Evolutionary conservation across 2,888 invertebrate genomes (phyloP).

Genomic region (Athrips mouffetella): DNA sequence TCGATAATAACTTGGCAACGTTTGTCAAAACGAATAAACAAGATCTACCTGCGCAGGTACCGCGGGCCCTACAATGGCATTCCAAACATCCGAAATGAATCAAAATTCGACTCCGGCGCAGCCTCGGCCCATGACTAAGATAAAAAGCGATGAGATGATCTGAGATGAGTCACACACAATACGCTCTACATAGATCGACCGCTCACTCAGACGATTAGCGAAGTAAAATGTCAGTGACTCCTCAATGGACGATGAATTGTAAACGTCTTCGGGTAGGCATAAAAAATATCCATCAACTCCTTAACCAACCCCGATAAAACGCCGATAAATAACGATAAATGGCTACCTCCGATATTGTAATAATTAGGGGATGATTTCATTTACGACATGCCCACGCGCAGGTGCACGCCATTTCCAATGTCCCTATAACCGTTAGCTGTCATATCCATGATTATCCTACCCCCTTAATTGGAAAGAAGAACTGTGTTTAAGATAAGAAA

Average conservation of each 20-base stretch:
- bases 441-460: conserved; percentile 41
- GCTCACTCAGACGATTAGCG: not conserved
- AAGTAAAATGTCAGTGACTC: not conserved
- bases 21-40: conserved; percentile 71
- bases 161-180: conserved; percentile 2
- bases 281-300: not conserved
- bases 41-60: conserved; percentile 56
- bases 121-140: conserved; percentile 46
- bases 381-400: conserved; percentile 52
- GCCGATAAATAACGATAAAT: conserved; percentile 68
- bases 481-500: conserved; percentile 1
- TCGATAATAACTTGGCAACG: conserved; percentile 62
- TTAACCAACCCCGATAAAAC: conserved; percentile 21
- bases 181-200: not conserved
- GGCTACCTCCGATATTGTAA: conserved; percentile 57
- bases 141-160: not conserved
- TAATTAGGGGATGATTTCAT: conserved; percentile 71
- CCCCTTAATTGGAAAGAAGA: conserved; percentile 15
- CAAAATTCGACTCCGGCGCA: conserved; percentile 63
- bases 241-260: not conserved
- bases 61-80: conserved; percentile 69
- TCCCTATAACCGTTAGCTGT: conserved; percentile 47
- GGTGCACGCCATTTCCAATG: conserved; percentile 41
- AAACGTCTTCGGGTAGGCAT: not conserved
- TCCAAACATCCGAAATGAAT: conserved; percentile 73